These are phyloP conservation scores for Gortyna flavago DNA, from an alignment of 2,888 invertebrate genomes.

Conservation along the genomic window DNA sequence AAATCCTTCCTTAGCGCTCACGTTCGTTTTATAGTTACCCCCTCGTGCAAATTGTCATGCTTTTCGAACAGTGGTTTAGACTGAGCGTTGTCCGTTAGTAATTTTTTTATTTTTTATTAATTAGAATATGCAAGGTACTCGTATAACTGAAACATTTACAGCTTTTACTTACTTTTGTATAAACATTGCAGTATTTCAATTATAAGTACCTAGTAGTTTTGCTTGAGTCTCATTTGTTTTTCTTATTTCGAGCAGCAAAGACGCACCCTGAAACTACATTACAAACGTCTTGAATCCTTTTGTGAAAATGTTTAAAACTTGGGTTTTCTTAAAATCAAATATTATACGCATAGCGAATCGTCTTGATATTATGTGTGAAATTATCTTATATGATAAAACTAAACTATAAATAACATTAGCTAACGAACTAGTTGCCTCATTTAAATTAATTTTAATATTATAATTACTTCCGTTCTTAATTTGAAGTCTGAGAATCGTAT, in stretches of 20 bases:
- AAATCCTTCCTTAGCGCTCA: neutral
- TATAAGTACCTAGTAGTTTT: neutral
- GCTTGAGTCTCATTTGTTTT: neutral
- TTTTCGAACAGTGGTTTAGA: neutral
- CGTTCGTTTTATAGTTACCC: neutral
- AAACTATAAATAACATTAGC: conserved; percentile 9
- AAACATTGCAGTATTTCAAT: too few relatives aligned
- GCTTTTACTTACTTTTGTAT: too few relatives aligned
- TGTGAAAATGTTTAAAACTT: neutral
- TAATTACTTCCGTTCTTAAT: conserved; percentile 33
- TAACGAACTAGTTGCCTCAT: conserved; percentile 30
- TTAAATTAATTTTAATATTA: conserved; percentile 42
- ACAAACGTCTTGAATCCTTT: neutral
- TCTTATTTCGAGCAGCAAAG: neutral
- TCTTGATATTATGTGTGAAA: conserved; percentile 1
- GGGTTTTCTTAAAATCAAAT: neutral
- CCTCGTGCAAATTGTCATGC: neutral
- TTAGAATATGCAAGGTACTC: too few relatives aligned
- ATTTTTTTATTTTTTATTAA: too few relatives aligned
- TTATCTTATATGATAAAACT: conserved; percentile 11
- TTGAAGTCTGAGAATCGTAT: conserved; percentile 11
- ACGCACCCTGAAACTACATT: neutral
- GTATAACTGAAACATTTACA: too few relatives aligned
- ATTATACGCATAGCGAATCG: neutral
- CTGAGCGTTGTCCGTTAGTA: too few relatives aligned